Evolutionary conservation across 2,888 invertebrate species (phyloP).

Genomic region (Scaptomyza polygonia): DNA sequence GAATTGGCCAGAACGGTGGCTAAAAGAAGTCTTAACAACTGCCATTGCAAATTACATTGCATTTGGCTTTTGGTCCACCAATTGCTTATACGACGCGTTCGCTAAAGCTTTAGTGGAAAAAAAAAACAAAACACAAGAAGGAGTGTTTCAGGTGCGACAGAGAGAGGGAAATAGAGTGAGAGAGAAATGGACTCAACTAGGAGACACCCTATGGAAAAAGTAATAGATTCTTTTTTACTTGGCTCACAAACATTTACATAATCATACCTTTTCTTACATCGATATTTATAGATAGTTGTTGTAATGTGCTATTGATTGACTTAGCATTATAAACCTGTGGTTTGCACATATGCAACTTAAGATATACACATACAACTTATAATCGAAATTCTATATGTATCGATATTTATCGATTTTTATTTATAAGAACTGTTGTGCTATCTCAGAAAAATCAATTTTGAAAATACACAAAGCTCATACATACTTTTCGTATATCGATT

Average conservation of each 20-base stretch:
- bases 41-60: constrained; percentile 72
- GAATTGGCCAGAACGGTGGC: constrained; percentile 61
- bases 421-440: too few species aligned
- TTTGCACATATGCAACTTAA: too few species aligned
- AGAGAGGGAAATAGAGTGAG: too few species aligned
- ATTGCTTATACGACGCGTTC: constrained; percentile 65
- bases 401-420: not conserved
- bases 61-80: constrained; percentile 41
- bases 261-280: too few species aligned
- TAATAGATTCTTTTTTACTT: too few species aligned
- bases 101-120: constrained; percentile 27
- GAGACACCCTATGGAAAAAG: not conserved
- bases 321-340: too few species aligned
- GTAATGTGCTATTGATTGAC: too few species aligned
- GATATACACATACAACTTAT: too few species aligned
- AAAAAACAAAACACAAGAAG: not conserved
- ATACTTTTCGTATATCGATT: not conserved
- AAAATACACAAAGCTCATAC: not conserved
- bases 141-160: not conserved
- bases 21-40: constrained; percentile 71
- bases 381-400: too few species aligned
- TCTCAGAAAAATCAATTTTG: too few species aligned
- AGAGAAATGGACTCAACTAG: not conserved
- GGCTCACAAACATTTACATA: too few species aligned
- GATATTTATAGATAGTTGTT: too few species aligned